phyloP scores from a whole-genome alignment of 2,113 vertebrate species.

The Scomber japonicus region DNA sequence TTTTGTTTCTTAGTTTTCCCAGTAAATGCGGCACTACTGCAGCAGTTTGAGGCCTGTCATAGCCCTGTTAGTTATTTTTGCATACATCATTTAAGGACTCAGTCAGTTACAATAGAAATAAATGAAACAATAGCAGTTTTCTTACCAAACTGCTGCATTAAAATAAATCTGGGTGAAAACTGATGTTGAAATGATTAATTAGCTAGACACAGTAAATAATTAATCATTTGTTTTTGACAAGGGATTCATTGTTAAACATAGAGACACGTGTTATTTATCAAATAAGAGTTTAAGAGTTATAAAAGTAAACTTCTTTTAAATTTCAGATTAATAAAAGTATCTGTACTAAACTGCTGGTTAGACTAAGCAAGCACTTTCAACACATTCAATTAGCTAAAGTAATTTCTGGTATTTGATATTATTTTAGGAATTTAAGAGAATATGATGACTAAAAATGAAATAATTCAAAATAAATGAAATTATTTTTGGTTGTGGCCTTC shows the following conservation, averaged over 20 bases:
- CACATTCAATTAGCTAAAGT: neutral
- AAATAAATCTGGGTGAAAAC: slow-evolving; percentile 3
- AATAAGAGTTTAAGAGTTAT: neutral
- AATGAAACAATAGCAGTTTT: slow-evolving; percentile 12
- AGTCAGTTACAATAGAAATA: slow-evolving; percentile 19
- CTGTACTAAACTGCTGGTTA: neutral
- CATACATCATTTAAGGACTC: slow-evolving; percentile 3
- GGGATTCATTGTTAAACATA: neutral
- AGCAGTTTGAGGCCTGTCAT: slow-evolving; percentile 24
- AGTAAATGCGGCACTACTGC: slow-evolving; percentile 41
- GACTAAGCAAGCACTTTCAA: neutral
- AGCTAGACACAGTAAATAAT: neutral
- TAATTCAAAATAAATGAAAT: neutral
- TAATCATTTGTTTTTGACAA: neutral
- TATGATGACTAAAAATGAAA: neutral
- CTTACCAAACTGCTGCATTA: neutral
- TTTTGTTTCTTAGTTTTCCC: slow-evolving; percentile 74
- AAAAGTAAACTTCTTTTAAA: neutral
- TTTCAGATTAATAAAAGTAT: neutral
- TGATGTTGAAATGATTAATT: neutral
- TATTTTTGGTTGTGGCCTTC: neutral
- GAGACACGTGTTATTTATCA: neutral
- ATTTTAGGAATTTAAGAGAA: neutral
- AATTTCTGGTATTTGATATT: neutral
- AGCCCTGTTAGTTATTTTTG: slow-evolving; percentile 5